phyloP scores from a whole-genome alignment of 2,113 vertebrate genomes.

The Todiramphus saurophagus region DNA sequence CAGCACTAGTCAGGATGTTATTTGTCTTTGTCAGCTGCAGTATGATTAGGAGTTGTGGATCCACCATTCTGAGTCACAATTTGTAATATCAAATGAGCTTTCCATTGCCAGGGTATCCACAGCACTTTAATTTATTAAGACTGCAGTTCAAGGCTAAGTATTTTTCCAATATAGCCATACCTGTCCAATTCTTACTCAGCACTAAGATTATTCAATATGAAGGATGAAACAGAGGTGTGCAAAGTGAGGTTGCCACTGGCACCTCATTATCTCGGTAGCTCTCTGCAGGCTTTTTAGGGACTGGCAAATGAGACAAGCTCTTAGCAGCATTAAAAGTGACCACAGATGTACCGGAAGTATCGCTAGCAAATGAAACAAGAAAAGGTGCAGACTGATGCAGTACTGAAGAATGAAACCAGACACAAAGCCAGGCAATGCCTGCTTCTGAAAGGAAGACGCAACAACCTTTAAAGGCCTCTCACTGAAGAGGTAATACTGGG shows the following conservation, averaged over 20 bases:
- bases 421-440: background rate
- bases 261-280: background rate
- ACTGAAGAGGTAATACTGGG: background rate
- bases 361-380: background rate
- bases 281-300: background rate
- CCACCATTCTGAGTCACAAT: background rate
- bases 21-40: background rate
- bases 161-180: background rate
- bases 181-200: background rate
- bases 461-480: background rate
- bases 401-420: background rate
- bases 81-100: background rate
- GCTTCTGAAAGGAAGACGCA: background rate
- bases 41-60: background rate
- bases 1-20: background rate
- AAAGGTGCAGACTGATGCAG: background rate
- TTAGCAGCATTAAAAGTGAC: slow-evolving; percentile 22
- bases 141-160: background rate
- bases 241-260: background rate
- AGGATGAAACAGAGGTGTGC: background rate
- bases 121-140: background rate
- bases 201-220: background rate
- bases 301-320: background rate
- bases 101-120: background rate
- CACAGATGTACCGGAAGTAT: background rate